Conservation (phyloP, 2,797 vertebrate genomes). For the Fistularia tabacaria region DNA sequence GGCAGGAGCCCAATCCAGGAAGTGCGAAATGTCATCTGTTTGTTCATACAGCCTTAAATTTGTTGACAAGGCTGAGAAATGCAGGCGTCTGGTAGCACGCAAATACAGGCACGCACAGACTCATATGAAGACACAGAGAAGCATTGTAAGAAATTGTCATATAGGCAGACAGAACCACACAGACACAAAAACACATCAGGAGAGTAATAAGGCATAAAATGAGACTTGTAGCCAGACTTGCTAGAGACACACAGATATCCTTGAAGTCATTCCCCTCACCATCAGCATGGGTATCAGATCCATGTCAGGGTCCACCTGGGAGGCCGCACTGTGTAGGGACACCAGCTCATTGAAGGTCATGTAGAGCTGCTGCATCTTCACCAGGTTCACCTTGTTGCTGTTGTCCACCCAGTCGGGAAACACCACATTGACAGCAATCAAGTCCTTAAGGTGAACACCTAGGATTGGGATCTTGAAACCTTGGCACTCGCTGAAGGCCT, state of each 20-base stretch:
- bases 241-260: neutral
- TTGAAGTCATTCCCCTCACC: conserved; percentile 67
- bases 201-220: too few species aligned
- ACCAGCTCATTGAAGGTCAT: conserved; percentile 92
- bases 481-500: conserved; percentile 86
- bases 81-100: too few species aligned
- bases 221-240: too few species aligned
- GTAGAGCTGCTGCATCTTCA: conserved; percentile 98
- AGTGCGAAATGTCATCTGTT: too few species aligned
- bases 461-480: conserved; percentile 96
- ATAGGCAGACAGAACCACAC: too few species aligned
- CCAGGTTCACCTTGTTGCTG: conserved; percentile 88
- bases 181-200: too few species aligned
- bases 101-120: too few species aligned
- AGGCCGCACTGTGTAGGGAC: conserved; percentile 84
- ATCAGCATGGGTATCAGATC: conserved; percentile 94
- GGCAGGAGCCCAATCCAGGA: too few species aligned
- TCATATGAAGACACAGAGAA: too few species aligned
- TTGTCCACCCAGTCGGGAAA: conserved; percentile 90
- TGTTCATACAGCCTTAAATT: too few species aligned
- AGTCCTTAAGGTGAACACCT: conserved; percentile 95
- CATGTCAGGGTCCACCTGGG: conserved; percentile 94
- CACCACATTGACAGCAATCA: conserved; percentile 93
- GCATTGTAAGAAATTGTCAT: too few species aligned
- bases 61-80: too few species aligned